Evolutionary conservation across 2,888 invertebrate species (phyloP), one percentile per base, ranked within the genome.

Genomic region (Pachliopta kotzebuea): DNA sequence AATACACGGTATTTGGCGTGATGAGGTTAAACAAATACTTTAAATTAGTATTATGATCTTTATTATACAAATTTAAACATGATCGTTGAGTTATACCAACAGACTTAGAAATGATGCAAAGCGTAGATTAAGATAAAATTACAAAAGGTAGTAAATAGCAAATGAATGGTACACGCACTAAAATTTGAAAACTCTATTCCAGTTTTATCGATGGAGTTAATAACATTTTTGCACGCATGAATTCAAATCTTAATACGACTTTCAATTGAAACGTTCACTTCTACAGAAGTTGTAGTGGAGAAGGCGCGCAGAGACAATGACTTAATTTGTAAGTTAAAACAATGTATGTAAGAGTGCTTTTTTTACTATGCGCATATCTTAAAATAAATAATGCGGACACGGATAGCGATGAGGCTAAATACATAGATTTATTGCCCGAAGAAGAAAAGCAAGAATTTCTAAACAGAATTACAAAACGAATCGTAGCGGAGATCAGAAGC

Each of bases 341-440:
- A 71, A 86, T 80, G 80, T 56, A 66, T 59, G 62, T 72, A 31
- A 62, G 74, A 67, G 64, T 81, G 57, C 53, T 75, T 21, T 20
- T 79, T 11, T 66, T 79, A 56, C 49, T 78, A 54, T 64, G 72
- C 55, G 59, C 67, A 23, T 67, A 59, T 60, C 66, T 62, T 26
- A 49, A 66, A 20, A 37, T 58, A 37, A 50, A 42, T 14, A 50
- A 55, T 42, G n/a, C 55, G 8, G 62, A 65, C 21, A 29, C 54
- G 9, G 62, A 78, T 4, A 79, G 72, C 69, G 74, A 79, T n/a
- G 80, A 83, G 55, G 71, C 72, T 4, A 84, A 81, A 68, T 88
- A 83, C 58, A 83, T 89, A 59, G 84, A 88, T 72, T 71, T 83
- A 31, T 70, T 90, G 20, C 83, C 87, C 0, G 85, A 85, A 45